Evolutionary conservation across 2,797 vertebrate species (phyloP).

Genomic region (Myiothlypis chrysogaster): DNA sequence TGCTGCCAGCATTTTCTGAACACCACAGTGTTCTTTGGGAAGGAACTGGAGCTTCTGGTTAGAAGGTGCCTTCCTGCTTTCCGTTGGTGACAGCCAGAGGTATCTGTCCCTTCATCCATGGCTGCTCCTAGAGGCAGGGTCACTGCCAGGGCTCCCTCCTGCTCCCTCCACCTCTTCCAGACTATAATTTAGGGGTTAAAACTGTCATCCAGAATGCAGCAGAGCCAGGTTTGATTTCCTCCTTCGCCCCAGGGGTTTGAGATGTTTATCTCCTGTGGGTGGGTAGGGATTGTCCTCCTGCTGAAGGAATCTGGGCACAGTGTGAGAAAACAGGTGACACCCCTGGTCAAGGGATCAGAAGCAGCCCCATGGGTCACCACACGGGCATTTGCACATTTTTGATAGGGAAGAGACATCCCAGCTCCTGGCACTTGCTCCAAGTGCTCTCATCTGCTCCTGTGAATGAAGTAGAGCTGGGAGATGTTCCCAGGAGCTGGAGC

Average conservation of each 20-base stretch:
- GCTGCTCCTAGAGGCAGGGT: not conserved
- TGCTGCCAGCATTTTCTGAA: accelerated
- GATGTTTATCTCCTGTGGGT: not conserved
- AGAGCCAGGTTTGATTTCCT: constrained; percentile 1
- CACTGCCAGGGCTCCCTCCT: not conserved
- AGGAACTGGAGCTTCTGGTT: not conserved
- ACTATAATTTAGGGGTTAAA: not conserved
- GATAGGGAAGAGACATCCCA: not conserved
- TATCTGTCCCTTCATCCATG: accelerated
- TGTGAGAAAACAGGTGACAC: not conserved
- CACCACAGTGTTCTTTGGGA: accelerated
- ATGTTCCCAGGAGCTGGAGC: not conserved
- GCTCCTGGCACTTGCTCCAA: not conserved
- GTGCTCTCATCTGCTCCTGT: not conserved
- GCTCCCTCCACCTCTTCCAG: not conserved
- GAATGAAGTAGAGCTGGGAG: not conserved
- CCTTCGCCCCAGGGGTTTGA: not conserved
- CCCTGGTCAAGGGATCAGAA: not conserved
- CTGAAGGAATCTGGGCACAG: not conserved
- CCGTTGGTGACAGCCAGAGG: not conserved
- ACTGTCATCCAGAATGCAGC: constrained; percentile 19
- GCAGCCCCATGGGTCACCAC: not conserved
- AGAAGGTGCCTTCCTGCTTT: not conserved
- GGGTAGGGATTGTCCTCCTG: not conserved
- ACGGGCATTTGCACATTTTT: not conserved